These are phyloP conservation scores for Eupithecia vulgata DNA, from an alignment of 2,888 invertebrate genomes.

Conservation along the genomic window DNA sequence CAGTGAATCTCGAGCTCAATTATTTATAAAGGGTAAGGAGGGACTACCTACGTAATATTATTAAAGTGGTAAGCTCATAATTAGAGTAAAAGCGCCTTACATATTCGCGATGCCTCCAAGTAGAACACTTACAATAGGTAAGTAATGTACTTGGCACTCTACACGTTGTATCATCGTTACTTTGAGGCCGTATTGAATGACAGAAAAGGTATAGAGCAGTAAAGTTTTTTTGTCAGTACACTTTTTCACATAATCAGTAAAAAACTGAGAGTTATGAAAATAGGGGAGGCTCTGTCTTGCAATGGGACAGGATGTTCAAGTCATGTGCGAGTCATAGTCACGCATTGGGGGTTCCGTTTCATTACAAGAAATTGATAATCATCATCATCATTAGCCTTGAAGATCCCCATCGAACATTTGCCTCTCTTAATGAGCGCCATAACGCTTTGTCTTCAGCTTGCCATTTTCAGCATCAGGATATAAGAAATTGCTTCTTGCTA, in stretches of 20 bases:
- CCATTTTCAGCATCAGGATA: too few relatives aligned
- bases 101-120: constrained; percentile 68
- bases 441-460: too few relatives aligned
- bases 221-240: not conserved
- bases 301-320: not conserved
- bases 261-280: not conserved
- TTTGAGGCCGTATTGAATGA: constrained; percentile 66
- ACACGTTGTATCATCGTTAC: constrained; percentile 77
- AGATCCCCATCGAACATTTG: too few relatives aligned
- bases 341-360: not conserved
- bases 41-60: constrained; percentile 43
- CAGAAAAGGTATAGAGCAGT: constrained; percentile 55
- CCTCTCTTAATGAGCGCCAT: too few relatives aligned
- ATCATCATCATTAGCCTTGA: too few relatives aligned
- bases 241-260: not conserved
- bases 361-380: too few relatives aligned
- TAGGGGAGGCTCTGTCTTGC: not conserved
- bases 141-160: constrained; percentile 81
- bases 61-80: constrained; percentile 65
- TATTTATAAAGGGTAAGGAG: constrained; percentile 39
- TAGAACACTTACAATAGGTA: constrained; percentile 81
- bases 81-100: constrained; percentile 77
- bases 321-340: not conserved
- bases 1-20: constrained; percentile 36
- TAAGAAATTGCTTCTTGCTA: too few relatives aligned